A percentile compares a stretch with the other conserved stretches of the same genome.
Conservation (phyloP, 2,888 invertebrate species). For the Tipula vernalis region DNA sequence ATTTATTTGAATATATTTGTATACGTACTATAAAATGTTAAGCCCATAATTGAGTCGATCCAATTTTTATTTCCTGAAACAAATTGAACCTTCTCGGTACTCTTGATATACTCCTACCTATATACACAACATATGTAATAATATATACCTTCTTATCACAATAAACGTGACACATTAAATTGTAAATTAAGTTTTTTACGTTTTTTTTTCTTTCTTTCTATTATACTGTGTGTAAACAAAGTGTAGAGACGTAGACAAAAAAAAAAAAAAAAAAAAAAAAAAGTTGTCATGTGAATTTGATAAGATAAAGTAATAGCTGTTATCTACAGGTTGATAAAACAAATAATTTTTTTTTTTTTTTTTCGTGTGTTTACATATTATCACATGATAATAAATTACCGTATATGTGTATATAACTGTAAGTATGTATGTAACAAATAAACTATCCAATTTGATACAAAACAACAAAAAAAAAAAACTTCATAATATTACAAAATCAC, state of each 20-base stretch:
- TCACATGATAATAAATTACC: background rate
- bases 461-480: background rate
- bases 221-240: background rate
- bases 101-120: background rate
- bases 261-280: background rate
- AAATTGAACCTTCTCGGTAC: background rate
- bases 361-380: background rate
- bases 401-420: background rate
- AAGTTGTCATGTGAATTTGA: background rate
- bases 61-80: background rate
- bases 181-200: background rate
- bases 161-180: background rate
- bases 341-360: background rate
- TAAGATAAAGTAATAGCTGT: background rate
- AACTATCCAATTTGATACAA: background rate
- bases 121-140: background rate
- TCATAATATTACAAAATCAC: background rate
- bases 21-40: too few relatives aligned
- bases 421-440: background rate
- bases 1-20: background rate
- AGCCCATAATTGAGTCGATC: background rate
- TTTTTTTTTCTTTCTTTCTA: background rate
- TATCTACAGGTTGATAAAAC: background rate
- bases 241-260: background rate
- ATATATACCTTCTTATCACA: background rate